Evolutionary conservation across 1,140 invertebrate species (phyloP).

Genomic region (Achatina immaculata): DNA sequence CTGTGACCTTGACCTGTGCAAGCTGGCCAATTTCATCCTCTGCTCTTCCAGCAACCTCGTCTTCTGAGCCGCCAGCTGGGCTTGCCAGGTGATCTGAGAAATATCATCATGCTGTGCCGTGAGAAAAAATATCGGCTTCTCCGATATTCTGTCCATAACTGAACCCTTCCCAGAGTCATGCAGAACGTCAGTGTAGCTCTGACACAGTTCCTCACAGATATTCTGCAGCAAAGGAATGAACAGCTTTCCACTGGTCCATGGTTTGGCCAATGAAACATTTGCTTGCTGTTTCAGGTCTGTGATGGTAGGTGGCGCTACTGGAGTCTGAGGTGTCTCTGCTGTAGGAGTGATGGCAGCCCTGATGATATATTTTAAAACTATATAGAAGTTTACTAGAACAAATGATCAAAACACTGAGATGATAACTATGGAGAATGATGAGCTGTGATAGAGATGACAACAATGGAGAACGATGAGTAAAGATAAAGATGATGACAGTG

Average conservation of each 20-base stretch:
- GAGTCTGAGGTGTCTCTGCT: slow-evolving; percentile 5
- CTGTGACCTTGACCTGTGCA: neutral
- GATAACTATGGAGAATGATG: neutral
- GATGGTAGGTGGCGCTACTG: neutral
- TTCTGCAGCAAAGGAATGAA: slow-evolving; percentile 47
- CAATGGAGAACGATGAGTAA: too few species aligned
- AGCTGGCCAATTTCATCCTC: neutral
- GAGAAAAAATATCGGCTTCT: slow-evolving; percentile 78
- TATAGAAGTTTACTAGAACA: neutral
- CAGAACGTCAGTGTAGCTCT: slow-evolving; percentile 77
- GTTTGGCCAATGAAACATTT: slow-evolving; percentile 15
- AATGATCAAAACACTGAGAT: neutral
- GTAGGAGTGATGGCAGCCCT: slow-evolving; percentile 26
- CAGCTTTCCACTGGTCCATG: slow-evolving; percentile 29
- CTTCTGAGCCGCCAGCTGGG: neutral
- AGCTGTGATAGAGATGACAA: neutral
- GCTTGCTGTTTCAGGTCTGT: slow-evolving; percentile 17
- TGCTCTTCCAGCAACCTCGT: neutral
- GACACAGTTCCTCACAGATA: slow-evolving; percentile 77
- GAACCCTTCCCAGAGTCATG: slow-evolving; percentile 75
- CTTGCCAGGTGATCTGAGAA: slow-evolving; percentile 9
- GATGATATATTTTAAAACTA: neutral
- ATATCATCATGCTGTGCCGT: slow-evolving; percentile 78
- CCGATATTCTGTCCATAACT: slow-evolving; percentile 75
- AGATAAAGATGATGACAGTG: too few species aligned